phyloP scores from a whole-genome alignment of 2,113 vertebrate species.

The Periophthalmus modestus region DNA sequence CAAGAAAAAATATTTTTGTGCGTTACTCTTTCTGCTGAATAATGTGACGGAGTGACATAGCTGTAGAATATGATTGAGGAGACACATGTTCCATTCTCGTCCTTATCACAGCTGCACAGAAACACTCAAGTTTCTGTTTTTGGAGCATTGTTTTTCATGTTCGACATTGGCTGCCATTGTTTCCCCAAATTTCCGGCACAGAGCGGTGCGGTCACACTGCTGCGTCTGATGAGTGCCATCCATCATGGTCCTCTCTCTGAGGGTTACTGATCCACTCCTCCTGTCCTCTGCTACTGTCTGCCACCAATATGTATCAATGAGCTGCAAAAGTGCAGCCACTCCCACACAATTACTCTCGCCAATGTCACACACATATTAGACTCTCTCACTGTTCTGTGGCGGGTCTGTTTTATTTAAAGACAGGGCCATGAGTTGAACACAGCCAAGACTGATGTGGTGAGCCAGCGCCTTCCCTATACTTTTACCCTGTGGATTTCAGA shows the following conservation, averaged over 20 bases:
- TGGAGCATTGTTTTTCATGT: conserved; percentile 22
- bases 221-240: conserved; percentile 24
- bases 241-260: conserved; percentile 13
- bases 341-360: neutral
- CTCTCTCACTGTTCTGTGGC: neutral
- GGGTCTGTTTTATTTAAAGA: neutral
- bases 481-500: neutral
- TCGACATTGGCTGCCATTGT: conserved; percentile 3
- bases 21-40: neutral
- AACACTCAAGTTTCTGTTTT: conserved; percentile 9
- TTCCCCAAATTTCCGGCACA: conserved; percentile 23
- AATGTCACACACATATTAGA: neutral
- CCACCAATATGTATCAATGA: neutral
- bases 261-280: conserved; percentile 9
- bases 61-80: neutral
- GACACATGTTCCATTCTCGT: conserved; percentile 10
- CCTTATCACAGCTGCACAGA: conserved; percentile 27
- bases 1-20: neutral
- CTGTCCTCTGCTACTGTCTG: conserved; percentile 12
- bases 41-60: neutral
- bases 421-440: neutral
- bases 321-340: neutral
- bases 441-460: no score
- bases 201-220: conserved; percentile 6
- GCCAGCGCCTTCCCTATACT: no score